Evolutionary conservation across 2,113 vertebrate species (phyloP).

Genomic region (Eurystomus gularis): DNA sequence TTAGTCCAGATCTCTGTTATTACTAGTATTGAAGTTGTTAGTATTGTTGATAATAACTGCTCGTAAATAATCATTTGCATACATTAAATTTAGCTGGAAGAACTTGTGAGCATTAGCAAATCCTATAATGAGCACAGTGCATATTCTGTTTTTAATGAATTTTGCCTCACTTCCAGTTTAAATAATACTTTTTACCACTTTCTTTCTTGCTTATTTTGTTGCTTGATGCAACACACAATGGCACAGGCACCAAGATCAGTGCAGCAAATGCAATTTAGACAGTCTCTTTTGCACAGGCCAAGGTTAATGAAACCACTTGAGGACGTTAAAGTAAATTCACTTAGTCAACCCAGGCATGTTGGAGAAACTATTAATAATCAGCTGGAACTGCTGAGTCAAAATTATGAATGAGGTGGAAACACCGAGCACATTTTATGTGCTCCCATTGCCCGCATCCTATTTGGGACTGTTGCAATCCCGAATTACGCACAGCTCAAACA

Average conservation of each 20-base stretch:
- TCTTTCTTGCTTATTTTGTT: conserved; percentile 23
- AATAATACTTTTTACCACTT: conserved; percentile 19
- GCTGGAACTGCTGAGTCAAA: conserved; percentile 45
- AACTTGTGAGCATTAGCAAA: conserved; percentile 13
- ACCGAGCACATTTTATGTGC: not conserved
- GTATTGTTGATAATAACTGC: conserved; percentile 42
- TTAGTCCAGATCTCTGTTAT: conserved; percentile 20
- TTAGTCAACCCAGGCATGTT: not conserved
- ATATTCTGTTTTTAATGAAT: conserved; percentile 23
- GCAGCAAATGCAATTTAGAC: conserved; percentile 21
- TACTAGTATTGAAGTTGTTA: conserved; percentile 10
- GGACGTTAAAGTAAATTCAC: not conserved
- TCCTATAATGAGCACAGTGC: not conserved
- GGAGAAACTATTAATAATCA: conserved; percentile 26
- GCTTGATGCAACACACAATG: not conserved
- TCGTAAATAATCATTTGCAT: conserved; percentile 26
- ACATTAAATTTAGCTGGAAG: conserved; percentile 20
- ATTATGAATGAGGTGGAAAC: conserved; percentile 38
- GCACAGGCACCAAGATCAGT: not conserved
- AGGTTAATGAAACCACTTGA: conserved; percentile 7
- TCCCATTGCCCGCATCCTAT: not conserved
- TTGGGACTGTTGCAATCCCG: conserved; percentile 33
- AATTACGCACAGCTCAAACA: conserved; percentile 34
- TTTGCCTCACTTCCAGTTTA: conserved; percentile 37
- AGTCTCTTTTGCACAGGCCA: not conserved